Evolutionary conservation across 2,888 invertebrate species (phyloP).

Genomic region (Chouioia cunea): DNA sequence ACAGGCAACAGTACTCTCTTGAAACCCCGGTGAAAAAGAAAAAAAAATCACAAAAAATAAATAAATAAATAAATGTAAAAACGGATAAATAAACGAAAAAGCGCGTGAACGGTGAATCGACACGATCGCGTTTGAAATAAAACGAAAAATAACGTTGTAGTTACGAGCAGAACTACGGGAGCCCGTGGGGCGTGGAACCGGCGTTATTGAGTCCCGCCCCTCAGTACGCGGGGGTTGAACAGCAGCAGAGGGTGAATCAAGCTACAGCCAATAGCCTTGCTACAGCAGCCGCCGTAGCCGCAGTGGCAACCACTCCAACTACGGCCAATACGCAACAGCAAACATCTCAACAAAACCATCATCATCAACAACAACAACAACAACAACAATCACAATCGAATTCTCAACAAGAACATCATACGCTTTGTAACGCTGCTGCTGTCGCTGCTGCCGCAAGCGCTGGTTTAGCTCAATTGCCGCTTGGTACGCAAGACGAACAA

Average conservation of each 20-base stretch:
- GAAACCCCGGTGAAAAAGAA: no score
- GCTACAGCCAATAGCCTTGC: conserved; percentile 64
- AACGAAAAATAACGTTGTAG: conserved; percentile 50
- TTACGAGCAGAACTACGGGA: conserved; percentile 66
- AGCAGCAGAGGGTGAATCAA: conserved; percentile 66
- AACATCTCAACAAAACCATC: conserved; percentile 64
- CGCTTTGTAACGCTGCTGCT: conserved; percentile 69
- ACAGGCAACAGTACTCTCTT: no score
- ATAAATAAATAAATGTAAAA: no score
- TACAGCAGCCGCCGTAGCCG: conserved; percentile 49
- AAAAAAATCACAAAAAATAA: no score
- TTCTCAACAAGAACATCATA: conserved; percentile 61
- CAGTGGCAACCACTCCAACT: conserved; percentile 49
- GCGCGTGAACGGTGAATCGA: no score
- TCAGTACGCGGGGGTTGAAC: conserved; percentile 65
- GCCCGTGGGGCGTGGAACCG: conserved; percentile 67
- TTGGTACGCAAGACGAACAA: conserved; percentile 77
- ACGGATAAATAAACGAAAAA: no score
- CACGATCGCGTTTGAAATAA: no score
- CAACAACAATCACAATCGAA: conserved; percentile 60
- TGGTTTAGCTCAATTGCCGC: conserved; percentile 65
- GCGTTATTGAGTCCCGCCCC: conserved; percentile 66
- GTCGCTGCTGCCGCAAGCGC: conserved; percentile 57
- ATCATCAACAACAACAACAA: conserved; percentile 62
- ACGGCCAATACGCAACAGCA: conserved; percentile 59